Percentiles rank a stretch among this genome's conserved stretches.
Conservation (phyloP, 2,113 vertebrate species). For the Callionymus lyra region DNA sequence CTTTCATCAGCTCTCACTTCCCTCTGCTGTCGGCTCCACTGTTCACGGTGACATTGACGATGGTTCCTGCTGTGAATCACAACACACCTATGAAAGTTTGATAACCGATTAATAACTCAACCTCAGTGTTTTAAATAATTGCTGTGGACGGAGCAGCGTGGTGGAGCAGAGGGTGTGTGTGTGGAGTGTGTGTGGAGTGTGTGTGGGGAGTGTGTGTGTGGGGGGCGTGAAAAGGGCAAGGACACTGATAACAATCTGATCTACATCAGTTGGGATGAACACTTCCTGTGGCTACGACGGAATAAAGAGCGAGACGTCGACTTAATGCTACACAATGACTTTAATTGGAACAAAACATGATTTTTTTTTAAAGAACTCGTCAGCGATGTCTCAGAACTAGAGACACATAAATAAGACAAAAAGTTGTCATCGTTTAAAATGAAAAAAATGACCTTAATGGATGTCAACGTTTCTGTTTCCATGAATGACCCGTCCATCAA, state of each 20-base stretch:
- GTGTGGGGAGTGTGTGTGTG: too few relatives aligned
- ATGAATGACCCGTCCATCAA: too few relatives aligned
- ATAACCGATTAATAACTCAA: slow-evolving; percentile 16
- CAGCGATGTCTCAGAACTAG: too few relatives aligned
- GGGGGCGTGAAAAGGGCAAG: slow-evolving; percentile 11
- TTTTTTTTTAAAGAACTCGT: too few relatives aligned
- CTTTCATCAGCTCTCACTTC: too few relatives aligned
- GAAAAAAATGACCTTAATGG: too few relatives aligned
- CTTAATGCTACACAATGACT: too few relatives aligned
- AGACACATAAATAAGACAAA: too few relatives aligned
- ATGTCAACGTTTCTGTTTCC: too few relatives aligned
- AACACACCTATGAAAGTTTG: slow-evolving; percentile 11
- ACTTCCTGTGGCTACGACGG: slow-evolving; percentile 1
- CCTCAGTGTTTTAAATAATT: slow-evolving; percentile 18
- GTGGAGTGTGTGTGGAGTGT: too few relatives aligned
- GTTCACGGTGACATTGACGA: slow-evolving; percentile 4
- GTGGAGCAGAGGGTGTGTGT: neutral
- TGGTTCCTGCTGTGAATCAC: slow-evolving; percentile 19
- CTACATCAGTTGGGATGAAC: slow-evolving; percentile 12
- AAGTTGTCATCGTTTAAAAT: too few relatives aligned
- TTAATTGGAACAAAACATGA: too few relatives aligned
- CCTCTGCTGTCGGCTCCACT: slow-evolving; percentile 1
- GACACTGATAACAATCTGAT: slow-evolving; percentile 10
- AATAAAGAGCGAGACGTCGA: slow-evolving; percentile 13
- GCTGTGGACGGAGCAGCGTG: neutral